These are phyloP conservation scores for Elgaria multicarinata DNA, from an alignment of 2,113 vertebrate species.

Conservation along the genomic window DNA sequence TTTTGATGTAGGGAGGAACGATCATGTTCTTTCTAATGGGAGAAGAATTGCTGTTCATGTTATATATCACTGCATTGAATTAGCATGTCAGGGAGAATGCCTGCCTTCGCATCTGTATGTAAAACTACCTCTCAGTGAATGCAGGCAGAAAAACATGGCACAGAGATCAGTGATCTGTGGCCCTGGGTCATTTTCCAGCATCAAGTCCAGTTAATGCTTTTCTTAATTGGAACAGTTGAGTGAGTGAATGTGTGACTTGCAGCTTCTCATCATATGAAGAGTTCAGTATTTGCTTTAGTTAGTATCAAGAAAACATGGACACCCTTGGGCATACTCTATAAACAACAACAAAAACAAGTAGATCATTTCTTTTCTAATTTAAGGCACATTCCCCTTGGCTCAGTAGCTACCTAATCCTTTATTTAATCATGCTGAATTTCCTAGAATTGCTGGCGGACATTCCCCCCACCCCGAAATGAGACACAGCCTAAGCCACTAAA, in stretches of 20 bases:
- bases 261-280: constrained; percentile 16
- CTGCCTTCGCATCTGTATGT: not conserved
- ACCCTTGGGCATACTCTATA: not conserved
- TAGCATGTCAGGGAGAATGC: not conserved
- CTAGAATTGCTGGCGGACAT: constrained; percentile 1
- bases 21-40: not conserved
- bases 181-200: not conserved
- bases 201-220: not conserved
- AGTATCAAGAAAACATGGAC: constrained; percentile 19
- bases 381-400: not conserved
- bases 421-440: constrained; percentile 31
- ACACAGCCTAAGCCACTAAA: not conserved
- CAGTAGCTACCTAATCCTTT: constrained; percentile 14
- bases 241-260: constrained; percentile 17
- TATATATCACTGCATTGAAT: not conserved
- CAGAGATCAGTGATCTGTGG: not conserved
- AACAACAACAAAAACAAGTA: constrained; percentile 1
- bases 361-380: not conserved
- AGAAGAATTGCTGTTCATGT: not conserved
- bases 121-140: not conserved
- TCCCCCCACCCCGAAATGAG: not conserved
- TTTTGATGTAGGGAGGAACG: not conserved
- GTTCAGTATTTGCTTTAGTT: constrained; percentile 29
- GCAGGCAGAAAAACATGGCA: not conserved
- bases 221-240: constrained; percentile 11